Conservation (phyloP, 2,113 vertebrate species). For the Setophaga coronata region DNA sequence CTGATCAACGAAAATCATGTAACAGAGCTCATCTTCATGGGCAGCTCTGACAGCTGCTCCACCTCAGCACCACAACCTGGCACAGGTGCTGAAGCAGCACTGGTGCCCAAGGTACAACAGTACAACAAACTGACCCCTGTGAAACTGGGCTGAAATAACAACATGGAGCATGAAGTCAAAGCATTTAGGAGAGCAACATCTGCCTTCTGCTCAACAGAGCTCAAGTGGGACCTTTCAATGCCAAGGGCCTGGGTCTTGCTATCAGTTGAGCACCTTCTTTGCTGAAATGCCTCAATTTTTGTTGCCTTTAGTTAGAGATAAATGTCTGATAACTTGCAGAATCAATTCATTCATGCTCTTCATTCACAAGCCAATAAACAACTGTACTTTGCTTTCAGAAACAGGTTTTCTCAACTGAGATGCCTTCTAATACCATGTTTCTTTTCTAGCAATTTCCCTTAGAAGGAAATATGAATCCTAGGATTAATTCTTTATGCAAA, state of each 20-base stretch:
- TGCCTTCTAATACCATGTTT: conserved; percentile 68
- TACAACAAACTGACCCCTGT: conserved; percentile 20
- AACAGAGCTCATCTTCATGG: not conserved
- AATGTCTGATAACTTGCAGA: conserved; percentile 22
- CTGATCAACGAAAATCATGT: not conserved
- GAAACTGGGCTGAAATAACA: conserved; percentile 33
- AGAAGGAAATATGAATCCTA: conserved; percentile 76
- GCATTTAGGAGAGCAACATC: conserved; percentile 24
- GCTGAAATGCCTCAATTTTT: not conserved
- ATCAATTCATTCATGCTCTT: conserved; percentile 62
- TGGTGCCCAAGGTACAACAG: not conserved
- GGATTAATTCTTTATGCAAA: conserved; percentile 78
- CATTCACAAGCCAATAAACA: conserved; percentile 76
- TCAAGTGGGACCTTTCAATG: conserved; percentile 23
- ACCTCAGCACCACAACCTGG: not conserved
- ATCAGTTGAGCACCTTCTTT: not conserved
- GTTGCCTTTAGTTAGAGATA: not conserved
- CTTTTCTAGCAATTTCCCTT: conserved; percentile 66
- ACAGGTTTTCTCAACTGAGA: conserved; percentile 66
- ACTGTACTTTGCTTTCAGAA: conserved; percentile 72
- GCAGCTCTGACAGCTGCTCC: not conserved
- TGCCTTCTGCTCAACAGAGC: conserved; percentile 48
- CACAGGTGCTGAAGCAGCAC: not conserved
- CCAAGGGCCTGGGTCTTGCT: not conserved
- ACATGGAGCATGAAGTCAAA: not conserved